Conservation (phyloP, 2,888 invertebrate species). For the Rhaphigaster nebulosa region DNA sequence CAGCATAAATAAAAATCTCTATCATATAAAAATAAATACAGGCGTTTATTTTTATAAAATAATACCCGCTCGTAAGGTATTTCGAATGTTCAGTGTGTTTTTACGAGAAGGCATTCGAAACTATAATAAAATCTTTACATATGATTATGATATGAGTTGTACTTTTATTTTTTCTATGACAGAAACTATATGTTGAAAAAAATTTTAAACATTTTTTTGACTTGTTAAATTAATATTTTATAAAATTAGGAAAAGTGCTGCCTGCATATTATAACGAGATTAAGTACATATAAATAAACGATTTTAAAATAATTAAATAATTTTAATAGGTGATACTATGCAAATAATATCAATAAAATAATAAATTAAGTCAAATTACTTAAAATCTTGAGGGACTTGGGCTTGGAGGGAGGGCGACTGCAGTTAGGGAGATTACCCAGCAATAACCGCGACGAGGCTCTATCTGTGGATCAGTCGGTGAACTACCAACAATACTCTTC, state of each 20-base stretch:
- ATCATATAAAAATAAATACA: too few relatives aligned
- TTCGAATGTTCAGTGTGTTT: too few relatives aligned
- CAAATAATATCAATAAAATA: neutral
- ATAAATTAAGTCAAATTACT: neutral
- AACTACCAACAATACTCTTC: slow-evolving; percentile 3
- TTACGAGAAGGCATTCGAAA: too few relatives aligned
- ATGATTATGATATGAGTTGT: too few relatives aligned
- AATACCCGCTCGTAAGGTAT: too few relatives aligned
- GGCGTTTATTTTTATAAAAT: too few relatives aligned
- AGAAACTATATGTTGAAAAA: too few relatives aligned
- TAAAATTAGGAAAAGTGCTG: neutral
- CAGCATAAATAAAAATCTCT: too few relatives aligned
- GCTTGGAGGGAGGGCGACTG: neutral
- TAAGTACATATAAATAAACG: neutral
- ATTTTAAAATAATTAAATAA: neutral
- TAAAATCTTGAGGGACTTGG: neutral
- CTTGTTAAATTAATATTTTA: too few relatives aligned
- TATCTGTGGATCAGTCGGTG: slow-evolving; percentile 28
- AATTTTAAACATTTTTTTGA: too few relatives aligned
- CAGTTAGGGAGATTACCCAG: neutral
- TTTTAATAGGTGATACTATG: neutral
- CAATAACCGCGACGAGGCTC: slow-evolving; percentile 20
- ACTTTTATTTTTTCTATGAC: too few relatives aligned
- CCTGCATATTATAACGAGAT: neutral
- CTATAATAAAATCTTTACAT: too few relatives aligned